Evolutionary conservation across 2,797 vertebrate genomes (phyloP), one percentile per base, ranked within the genome.

Genomic region (Lacerta viridis): DNA sequence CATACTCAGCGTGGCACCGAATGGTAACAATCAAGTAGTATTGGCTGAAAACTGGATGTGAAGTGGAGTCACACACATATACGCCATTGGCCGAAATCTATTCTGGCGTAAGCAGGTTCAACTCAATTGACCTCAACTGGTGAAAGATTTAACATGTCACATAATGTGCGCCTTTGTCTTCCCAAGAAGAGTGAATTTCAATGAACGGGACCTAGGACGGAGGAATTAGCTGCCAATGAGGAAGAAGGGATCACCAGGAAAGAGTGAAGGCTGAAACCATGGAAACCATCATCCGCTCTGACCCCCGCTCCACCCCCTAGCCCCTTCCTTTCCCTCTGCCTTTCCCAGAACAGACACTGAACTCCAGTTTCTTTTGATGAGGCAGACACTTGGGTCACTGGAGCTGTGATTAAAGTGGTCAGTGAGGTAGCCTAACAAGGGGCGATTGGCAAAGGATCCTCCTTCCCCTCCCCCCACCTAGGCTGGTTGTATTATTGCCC

Each of bases 331-430:
- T 61, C 93, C 92, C 92, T 94, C 91, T 95, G 88, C 87, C 93
- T 93, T 94, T 95, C 95, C 93, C 78, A 94, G 94, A 95, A 96
- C 94, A 95, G 92, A 93, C 1, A 13, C 89, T 93, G 93, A 94
- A 93, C 94, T 93, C 92, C 80, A 80, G 46, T 91, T 95, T 90
- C 92, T 92, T 93, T 94, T 93, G 89, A 91, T 93, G 79, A 94
- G 91, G 84, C 25, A 92, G 91, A 90, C 68, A n/a, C 90, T 82
- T 79, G 66, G 93, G 92, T 93, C 92, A 90, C 86, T 90, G 86
- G 66, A 84, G 86, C 86, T 89, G 90, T 89, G 90, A 93, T 81
- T 61, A 43, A 92, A 94, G 76, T 91, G 92, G 89, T 85, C 87
- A 84, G 74, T 90, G 87, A 95, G 92, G 69, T 17, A 85, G 88